Evolutionary conservation across 2,888 invertebrate species (phyloP).

Genomic region (Pharmacophagus antenor): DNA sequence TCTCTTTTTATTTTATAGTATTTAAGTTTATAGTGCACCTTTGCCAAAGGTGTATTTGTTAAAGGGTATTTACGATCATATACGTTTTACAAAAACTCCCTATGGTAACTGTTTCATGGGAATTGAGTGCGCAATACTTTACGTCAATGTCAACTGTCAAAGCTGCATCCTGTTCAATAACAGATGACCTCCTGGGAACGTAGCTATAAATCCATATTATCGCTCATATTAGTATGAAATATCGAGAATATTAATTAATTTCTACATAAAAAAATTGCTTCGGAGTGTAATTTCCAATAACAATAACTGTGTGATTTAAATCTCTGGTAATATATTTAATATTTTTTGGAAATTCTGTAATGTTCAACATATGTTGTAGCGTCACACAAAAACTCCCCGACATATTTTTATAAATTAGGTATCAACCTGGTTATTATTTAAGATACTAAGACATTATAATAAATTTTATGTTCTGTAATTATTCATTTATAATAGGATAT

Average conservation of each 20-base stretch:
- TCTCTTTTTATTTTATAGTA: no score
- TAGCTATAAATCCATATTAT: background rate
- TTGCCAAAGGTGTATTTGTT: background rate
- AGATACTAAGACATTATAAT: no score
- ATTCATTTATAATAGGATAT: no score
- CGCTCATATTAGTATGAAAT: background rate
- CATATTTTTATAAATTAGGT: no score
- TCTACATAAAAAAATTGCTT: background rate
- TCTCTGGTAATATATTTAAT: no score
- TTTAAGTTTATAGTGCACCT: no score
- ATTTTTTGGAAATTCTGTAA: no score
- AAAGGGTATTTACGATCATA: background rate
- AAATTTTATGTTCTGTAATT: no score
- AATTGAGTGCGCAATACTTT: background rate
- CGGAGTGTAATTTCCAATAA: background rate
- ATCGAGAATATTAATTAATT: background rate
- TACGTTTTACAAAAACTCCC: background rate
- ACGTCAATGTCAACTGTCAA: constrained; percentile 22
- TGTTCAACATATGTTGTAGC: no score
- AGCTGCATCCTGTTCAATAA: constrained; percentile 25
- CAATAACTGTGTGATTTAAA: no score
- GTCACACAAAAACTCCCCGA: no score
- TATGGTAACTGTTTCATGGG: background rate
- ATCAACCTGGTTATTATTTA: no score
- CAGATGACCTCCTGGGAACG: constrained; percentile 20